Conservation (phyloP, 2,888 invertebrate species). For the Crocallis elinguaria region DNA sequence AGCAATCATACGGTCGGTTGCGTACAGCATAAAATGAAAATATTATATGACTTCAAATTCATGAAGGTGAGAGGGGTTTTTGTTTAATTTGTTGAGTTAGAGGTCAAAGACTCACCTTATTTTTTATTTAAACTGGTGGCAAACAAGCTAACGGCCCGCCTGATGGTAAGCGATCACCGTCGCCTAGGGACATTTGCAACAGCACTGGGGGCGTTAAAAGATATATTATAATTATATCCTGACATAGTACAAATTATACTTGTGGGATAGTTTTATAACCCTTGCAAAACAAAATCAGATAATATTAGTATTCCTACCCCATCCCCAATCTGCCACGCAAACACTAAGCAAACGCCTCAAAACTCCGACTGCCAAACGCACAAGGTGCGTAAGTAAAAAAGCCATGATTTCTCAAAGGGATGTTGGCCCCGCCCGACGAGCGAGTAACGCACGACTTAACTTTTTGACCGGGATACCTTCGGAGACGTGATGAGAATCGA, state of each 20-base stretch:
- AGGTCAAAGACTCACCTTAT: no score
- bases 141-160: no score
- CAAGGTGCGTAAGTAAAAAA: constrained; percentile 60
- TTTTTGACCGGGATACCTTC: constrained; percentile 82
- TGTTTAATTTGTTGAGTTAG: no score
- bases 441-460: constrained; percentile 75
- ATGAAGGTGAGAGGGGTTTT: no score
- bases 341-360: constrained; percentile 47
- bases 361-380: constrained; percentile 43
- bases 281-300: neutral
- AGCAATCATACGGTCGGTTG: no score
- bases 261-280: neutral
- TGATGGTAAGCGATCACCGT: no score
- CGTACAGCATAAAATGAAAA: no score
- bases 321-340: constrained; percentile 16
- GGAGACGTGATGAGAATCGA: constrained; percentile 74
- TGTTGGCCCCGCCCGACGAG: constrained; percentile 52
- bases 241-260: neutral
- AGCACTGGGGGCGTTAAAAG: no score
- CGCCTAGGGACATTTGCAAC: no score
- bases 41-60: no score
- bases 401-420: constrained; percentile 81
- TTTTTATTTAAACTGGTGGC: no score
- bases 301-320: neutral
- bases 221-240: neutral